phyloP scores from a whole-genome alignment of 2,888 invertebrate genomes.

The Scaptomyza tumidula region DNA sequence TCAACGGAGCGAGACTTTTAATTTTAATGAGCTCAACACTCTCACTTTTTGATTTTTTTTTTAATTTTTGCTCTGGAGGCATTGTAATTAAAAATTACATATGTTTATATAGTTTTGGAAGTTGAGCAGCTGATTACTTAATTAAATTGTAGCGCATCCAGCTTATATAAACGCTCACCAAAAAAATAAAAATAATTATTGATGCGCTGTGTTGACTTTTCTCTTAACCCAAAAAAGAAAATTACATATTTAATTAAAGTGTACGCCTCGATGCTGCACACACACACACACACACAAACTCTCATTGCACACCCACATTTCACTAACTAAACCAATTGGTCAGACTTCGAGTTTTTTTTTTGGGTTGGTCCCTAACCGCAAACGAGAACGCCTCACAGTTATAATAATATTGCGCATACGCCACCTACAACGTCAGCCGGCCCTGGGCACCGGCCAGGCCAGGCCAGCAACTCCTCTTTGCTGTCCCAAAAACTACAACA shows the following conservation, averaged over 20 bases:
- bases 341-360: conserved; percentile 52
- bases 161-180: conserved; percentile 49
- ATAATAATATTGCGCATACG: conserved; percentile 79
- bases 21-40: conserved; percentile 58
- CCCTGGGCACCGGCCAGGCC: conserved; percentile 52
- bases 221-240: conserved; percentile 70
- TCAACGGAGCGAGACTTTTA: conserved; percentile 55
- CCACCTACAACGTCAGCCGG: conserved; percentile 71
- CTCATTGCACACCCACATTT: conserved; percentile 73
- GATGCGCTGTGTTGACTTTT: conserved; percentile 41
- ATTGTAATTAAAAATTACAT: conserved; percentile 55
- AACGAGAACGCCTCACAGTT: conserved; percentile 74
- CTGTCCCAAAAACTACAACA: conserved; percentile 39
- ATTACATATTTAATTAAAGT: conserved; percentile 72
- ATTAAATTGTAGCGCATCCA: conserved; percentile 55
- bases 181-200: conserved; percentile 14
- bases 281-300: background rate
- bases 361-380: conserved; percentile 77
- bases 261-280: conserved; percentile 60
- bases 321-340: conserved; percentile 75
- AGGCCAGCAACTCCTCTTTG: conserved; percentile 68
- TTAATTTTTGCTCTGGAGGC: conserved; percentile 22
- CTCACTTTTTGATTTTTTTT: conserved; percentile 44
- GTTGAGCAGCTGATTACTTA: conserved; percentile 54
- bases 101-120: conserved; percentile 11